Percentiles rank a stretch among this genome's conserved stretches.
Conservation (phyloP, 1,140 invertebrate species). For the Penaeus japonicus region DNA sequence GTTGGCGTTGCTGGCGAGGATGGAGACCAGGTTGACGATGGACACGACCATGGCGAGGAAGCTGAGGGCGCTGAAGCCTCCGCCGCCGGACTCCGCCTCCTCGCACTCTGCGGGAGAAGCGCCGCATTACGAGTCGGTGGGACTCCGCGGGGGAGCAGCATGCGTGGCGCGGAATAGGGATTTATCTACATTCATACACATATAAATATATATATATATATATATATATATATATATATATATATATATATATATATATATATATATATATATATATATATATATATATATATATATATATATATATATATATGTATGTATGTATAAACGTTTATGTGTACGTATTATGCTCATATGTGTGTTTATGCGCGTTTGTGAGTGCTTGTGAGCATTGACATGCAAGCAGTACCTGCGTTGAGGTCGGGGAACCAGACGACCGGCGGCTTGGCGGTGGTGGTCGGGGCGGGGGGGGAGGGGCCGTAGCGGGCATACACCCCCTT, state of each 20-base stretch:
- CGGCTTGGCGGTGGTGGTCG: neutral
- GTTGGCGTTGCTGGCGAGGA: conserved; percentile 36
- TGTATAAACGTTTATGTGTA: neutral
- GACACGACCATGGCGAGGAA: conserved; percentile 50
- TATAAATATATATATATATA: neutral
- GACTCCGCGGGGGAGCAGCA: too few species aligned
- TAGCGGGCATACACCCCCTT: conserved; percentile 13
- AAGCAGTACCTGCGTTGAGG: conserved; percentile 24
- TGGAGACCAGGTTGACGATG: conserved; percentile 27
- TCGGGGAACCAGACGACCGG: conserved; percentile 49
- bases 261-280: neutral
- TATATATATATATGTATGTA: neutral
- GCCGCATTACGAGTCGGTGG: too few species aligned
- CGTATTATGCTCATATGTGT: neutral
- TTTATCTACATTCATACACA: neutral
- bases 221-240: neutral
- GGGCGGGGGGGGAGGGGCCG: neutral
- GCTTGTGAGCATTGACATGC: neutral
- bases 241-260: neutral
- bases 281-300: neutral
- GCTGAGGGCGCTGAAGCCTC: conserved; percentile 43
- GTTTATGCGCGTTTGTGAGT: neutral
- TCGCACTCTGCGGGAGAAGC: conserved; percentile 1
- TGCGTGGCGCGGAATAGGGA: too few species aligned
- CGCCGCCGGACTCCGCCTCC: neutral